Evolutionary conservation across 2,113 vertebrate species (phyloP).

Genomic region (Oreochromis niloticus): DNA sequence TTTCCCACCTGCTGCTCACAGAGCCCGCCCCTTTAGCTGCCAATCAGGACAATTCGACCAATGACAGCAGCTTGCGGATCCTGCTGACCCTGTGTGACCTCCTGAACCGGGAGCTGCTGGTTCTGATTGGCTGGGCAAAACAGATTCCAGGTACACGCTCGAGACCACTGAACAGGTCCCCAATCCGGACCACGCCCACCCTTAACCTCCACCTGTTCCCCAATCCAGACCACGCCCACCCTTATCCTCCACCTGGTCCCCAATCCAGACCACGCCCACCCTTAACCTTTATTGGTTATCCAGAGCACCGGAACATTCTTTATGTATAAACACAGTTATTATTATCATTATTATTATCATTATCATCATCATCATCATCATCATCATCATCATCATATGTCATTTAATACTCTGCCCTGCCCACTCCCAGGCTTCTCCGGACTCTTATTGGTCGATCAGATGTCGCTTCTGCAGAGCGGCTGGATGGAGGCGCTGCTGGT

Average conservation of each 20-base stretch:
- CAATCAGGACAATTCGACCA: conserved; percentile 60
- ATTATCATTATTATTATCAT: not conserved
- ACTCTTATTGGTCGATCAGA: conserved; percentile 72
- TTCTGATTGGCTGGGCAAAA: conserved; percentile 77
- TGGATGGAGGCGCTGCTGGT: conserved; percentile 75
- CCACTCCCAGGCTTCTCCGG: conserved; percentile 55
- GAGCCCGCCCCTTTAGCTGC: conserved; percentile 68
- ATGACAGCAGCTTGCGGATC: conserved; percentile 61
- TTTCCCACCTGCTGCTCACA: conserved; percentile 68
- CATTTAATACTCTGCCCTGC: not conserved
- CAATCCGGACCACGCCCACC: not conserved
- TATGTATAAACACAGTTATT: not conserved
- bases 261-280: not conserved
- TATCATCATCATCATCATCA: not conserved
- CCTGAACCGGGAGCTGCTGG: conserved; percentile 72
- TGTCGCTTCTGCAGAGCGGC: conserved; percentile 70
- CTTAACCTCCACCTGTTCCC: accelerated
- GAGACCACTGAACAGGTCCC: not conserved
- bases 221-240: not conserved
- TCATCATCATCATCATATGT: not conserved
- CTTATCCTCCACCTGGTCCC: not conserved
- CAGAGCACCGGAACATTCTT: not conserved
- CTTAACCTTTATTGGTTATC: not conserved
- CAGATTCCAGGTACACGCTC: conserved; percentile 72
- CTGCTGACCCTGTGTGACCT: conserved; percentile 77